phyloP scores from a whole-genome alignment of 2,113 vertebrate genomes.

The Thunnus thynnus region DNA sequence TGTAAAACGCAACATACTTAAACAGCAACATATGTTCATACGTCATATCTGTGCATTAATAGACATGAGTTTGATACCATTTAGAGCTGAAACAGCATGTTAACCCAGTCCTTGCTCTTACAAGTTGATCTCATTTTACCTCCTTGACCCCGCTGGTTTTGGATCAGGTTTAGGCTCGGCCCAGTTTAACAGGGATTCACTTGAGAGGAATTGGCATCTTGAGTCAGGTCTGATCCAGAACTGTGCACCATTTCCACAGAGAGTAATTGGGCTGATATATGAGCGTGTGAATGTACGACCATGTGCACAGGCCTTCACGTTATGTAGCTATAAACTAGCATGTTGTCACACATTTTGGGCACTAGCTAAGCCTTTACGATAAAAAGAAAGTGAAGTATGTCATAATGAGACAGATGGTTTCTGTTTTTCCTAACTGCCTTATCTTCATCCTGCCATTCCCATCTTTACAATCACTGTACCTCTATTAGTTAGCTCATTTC shows the following conservation, averaged over 20 bases:
- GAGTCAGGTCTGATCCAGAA: conserved; percentile 47
- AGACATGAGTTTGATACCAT: conserved; percentile 11
- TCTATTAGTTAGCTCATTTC: no score
- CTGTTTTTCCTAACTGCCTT: no score
- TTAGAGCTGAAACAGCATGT: conserved; percentile 42
- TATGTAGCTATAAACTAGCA: neutral
- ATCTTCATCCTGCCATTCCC: no score
- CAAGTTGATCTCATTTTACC: conserved; percentile 64
- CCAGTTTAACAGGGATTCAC: conserved; percentile 59
- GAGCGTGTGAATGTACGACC: conserved; percentile 25
- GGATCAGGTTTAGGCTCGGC: conserved; percentile 36
- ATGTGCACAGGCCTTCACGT: neutral
- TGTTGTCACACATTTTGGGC: neutral
- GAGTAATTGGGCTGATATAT: conserved; percentile 61
- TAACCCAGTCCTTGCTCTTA: conserved; percentile 22
- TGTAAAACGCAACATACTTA: conserved; percentile 17
- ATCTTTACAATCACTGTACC: no score
- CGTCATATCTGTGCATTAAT: conserved; percentile 38
- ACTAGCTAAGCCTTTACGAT: neutral
- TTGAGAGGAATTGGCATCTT: conserved; percentile 54
- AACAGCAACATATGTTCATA: conserved; percentile 22
- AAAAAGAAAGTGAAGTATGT: neutral
- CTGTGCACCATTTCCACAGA: conserved; percentile 43
- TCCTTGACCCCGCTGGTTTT: conserved; percentile 59
- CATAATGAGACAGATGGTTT: no score